Evolutionary conservation across 2,888 invertebrate genomes (phyloP).

Genomic region (Coecobrya sp.): DNA sequence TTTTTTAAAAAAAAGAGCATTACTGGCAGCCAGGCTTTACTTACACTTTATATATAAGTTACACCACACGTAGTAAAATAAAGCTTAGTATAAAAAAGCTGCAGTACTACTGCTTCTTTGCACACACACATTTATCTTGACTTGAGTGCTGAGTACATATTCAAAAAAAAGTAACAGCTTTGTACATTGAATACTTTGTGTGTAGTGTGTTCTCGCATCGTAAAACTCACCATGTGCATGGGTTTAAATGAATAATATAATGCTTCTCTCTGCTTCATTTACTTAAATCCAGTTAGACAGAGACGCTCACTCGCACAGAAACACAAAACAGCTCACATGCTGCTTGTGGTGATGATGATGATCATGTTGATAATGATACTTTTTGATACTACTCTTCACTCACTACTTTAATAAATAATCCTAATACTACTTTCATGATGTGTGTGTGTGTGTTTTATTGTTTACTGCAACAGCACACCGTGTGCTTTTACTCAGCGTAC

Average conservation of each 20-base stretch:
- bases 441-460: slow-evolving; percentile 19
- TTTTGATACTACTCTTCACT: background rate
- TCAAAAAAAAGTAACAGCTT: too few relatives aligned
- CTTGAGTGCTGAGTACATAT: too few relatives aligned
- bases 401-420: too few relatives aligned
- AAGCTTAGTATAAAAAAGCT: slow-evolving; percentile 27
- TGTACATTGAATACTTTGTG: background rate
- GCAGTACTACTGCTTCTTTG: background rate
- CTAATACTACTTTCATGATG: background rate
- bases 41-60: slow-evolving; percentile 21
- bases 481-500: too few relatives aligned
- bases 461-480: slow-evolving; percentile 21
- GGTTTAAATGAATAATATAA: slow-evolving; percentile 16
- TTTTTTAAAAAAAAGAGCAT: background rate
- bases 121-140: background rate
- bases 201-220: background rate
- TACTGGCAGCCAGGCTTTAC: background rate
- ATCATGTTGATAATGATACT: too few relatives aligned
- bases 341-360: background rate
- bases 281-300: background rate
- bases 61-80: too few relatives aligned
- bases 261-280: background rate
- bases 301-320: background rate
- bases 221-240: background rate
- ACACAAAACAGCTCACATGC: background rate